Percentiles rank a stretch among this genome's conserved stretches.
Evolutionary conservation across 2,113 vertebrate species (phyloP).

Genomic region (Pogonocichla stellata): DNA sequence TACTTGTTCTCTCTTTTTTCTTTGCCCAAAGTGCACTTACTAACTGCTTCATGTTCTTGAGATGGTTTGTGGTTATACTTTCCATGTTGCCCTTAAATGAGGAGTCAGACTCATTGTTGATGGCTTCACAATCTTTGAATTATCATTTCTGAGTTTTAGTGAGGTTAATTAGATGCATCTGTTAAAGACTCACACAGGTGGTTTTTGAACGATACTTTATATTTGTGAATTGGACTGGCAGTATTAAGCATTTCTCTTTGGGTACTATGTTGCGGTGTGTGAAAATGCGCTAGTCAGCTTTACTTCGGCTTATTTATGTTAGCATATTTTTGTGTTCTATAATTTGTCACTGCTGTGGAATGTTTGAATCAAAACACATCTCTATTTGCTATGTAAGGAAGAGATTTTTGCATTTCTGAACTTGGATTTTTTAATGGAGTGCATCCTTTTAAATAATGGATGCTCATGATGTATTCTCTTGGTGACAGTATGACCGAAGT

Average conservation of each 20-base stretch:
- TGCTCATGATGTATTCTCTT: neutral
- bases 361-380: neutral
- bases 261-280: neutral
- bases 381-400: neutral
- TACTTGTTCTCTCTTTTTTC: neutral
- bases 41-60: neutral
- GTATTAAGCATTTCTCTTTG: neutral
- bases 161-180: neutral
- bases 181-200: neutral
- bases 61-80: neutral
- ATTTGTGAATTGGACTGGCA: neutral
- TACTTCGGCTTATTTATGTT: neutral
- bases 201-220: neutral
- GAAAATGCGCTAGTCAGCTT: neutral
- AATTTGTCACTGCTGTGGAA: neutral
- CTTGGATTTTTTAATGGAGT: neutral
- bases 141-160: neutral
- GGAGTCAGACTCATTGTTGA: neutral
- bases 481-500: neutral
- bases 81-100: neutral
- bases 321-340: neutral
- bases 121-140: neutral
- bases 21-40: neutral
- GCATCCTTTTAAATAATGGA: neutral
- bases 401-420: neutral